Evolutionary conservation across 1,140 invertebrate genomes (phyloP), one percentile per base, ranked within the genome.

Genomic region (Drosophila fuyamai): DNA sequence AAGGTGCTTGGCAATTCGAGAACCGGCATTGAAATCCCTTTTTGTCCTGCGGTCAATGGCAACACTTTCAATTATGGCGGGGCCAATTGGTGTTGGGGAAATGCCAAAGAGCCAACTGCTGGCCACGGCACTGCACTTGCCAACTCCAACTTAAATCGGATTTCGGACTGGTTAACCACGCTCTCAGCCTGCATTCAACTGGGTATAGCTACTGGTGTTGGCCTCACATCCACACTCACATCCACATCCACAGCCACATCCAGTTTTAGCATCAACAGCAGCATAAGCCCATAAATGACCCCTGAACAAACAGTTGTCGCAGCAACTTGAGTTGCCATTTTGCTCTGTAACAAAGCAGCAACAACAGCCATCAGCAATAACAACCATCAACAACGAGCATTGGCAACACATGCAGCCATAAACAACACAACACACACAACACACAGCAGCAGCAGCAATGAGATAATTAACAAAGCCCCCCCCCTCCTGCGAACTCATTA

Each of bases 401-500:
- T 29, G 53, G 43, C 55, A 27, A 51, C 50, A 66, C 35, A 56
- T 40, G 43, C 51, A 57, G 62, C 43, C 50, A 56, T 56, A 48
- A 70, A 47, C 41, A 76, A 14, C 23, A 32, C 57, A 18, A 2
- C 12, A 18, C n/a, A 27, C 0, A 1, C 6, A 18, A 2, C 12
- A 18, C n/a, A 27, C 0, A 1, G 0, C n/a, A 27, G 36, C 61
- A 55, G 57, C 35, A 63, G 43, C 70, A 43, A 46, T 70, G 43
- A 58, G 65, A 55, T 73, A 81, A 77, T 81, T 81, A 62, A 76
- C 79, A 73, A 62, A 60, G n/a, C 59, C 13, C 12, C 38, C 10
- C 41, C 16, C 8, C 27, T 16, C 32, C 18, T 14, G 10, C 4
- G 5, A 43, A 7, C 50, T 48, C 51, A 71, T 71, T 68, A 55